A percentile compares a stretch with the other conserved stretches of the same genome.
Conservation (phyloP, 2,113 vertebrate species). For the Eidolon helvum region DNA sequence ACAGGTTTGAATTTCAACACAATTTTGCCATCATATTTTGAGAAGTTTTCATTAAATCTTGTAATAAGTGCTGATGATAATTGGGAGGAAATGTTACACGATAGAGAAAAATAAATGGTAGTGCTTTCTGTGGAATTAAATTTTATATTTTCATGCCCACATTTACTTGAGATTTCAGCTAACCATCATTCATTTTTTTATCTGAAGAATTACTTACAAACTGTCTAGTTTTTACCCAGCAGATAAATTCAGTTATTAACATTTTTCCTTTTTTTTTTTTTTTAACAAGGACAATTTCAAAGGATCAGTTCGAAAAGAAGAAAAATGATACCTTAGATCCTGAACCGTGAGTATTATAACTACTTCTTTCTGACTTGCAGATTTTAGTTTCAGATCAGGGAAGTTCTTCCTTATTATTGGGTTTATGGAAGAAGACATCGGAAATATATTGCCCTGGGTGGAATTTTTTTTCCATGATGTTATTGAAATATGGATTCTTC, state of each 20-base stretch:
- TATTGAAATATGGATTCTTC: background rate
- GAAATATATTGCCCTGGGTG: background rate
- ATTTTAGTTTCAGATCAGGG: conserved; percentile 8
- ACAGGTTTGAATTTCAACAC: background rate
- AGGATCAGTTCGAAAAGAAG: conserved; percentile 99
- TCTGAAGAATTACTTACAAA: background rate
- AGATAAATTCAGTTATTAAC: conserved; percentile 59
- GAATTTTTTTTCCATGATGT: background rate
- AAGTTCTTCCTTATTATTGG: background rate
- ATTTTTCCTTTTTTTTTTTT: background rate
- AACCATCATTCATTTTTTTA: conserved; percentile 6
- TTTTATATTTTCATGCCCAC: background rate
- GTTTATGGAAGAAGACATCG: background rate
- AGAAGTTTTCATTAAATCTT: background rate
- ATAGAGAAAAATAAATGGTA: background rate
- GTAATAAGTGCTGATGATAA: background rate
- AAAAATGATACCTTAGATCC: conserved; percentile 98
- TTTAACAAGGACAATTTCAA: conserved; percentile 93
- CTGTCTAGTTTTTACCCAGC: background rate
- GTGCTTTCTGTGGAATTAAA: background rate
- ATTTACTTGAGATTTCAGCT: conserved; percentile 21
- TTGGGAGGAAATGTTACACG: background rate
- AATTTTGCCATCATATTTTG: background rate
- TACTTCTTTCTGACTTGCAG: background rate
- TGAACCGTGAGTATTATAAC: conserved; percentile 93